Conservation (phyloP, 2,797 vertebrate species). For the Pseudochromis fuscus region DNA sequence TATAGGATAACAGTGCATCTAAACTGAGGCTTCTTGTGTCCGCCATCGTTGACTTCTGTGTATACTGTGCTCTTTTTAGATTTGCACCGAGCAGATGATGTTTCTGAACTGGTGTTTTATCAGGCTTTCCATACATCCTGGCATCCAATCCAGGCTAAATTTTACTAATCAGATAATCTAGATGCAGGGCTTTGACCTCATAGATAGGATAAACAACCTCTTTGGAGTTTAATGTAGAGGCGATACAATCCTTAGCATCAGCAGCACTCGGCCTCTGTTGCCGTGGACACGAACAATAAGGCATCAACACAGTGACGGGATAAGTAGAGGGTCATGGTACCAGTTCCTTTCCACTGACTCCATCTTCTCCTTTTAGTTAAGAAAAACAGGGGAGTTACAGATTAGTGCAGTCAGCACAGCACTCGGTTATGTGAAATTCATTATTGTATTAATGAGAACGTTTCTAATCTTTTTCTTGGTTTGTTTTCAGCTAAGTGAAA, state of each 20-base stretch:
- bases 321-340: constrained; percentile 41
- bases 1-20: constrained; percentile 6
- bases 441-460: background rate
- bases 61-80: background rate
- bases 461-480: background rate
- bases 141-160: constrained; percentile 35
- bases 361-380: constrained; percentile 35
- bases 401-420: background rate
- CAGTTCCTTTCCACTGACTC: constrained; percentile 65
- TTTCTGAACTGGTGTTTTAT: constrained; percentile 20
- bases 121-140: constrained; percentile 8
- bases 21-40: background rate
- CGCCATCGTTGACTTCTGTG: background rate
- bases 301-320: constrained; percentile 61
- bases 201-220: constrained; percentile 46
- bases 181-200: constrained; percentile 29
- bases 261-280: constrained; percentile 64
- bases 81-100: background rate
- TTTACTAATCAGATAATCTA: constrained; percentile 66
- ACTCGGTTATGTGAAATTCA: background rate
- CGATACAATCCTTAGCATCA: constrained; percentile 48
- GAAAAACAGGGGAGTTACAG: constrained; percentile 44
- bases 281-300: constrained; percentile 69
- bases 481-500: background rate
- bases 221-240: constrained; percentile 36